Evolutionary conservation across 1,140 invertebrate species (phyloP).

Genomic region (Tetragonula clypearis): DNA sequence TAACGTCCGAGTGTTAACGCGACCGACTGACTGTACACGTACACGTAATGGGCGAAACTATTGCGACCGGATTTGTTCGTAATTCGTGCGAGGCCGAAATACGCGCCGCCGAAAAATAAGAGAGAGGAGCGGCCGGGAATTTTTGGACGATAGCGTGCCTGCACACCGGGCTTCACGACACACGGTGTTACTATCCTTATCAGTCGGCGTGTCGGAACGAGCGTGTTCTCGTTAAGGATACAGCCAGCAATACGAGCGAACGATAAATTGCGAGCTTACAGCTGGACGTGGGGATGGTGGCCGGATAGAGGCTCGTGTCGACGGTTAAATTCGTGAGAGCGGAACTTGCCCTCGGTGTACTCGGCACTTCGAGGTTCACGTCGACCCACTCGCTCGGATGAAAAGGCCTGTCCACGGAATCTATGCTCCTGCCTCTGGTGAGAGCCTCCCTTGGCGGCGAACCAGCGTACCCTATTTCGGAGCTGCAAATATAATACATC

Average conservation of each 20-base stretch:
- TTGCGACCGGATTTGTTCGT: too few relatives aligned
- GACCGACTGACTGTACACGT: too few relatives aligned
- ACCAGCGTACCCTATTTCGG: constrained; percentile 80
- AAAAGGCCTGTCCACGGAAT: constrained; percentile 80
- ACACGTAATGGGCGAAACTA: too few relatives aligned
- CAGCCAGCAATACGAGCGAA: constrained; percentile 36
- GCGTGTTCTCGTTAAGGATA: constrained; percentile 54
- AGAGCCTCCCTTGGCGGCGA: constrained; percentile 75
- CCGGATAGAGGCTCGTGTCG: constrained; percentile 64
- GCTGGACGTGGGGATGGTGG: constrained; percentile 62
- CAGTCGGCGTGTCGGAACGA: constrained; percentile 34
- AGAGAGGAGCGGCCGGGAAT: neutral
- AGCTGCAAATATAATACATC: constrained; percentile 66
- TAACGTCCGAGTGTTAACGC: too few relatives aligned
- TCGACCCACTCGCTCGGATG: constrained; percentile 83
- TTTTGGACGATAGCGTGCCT: neutral
- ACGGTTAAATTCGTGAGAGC: constrained; percentile 77
- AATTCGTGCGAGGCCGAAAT: too few relatives aligned
- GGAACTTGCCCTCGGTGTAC: constrained; percentile 76
- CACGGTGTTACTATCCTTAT: constrained; percentile 14
- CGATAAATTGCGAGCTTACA: constrained; percentile 68
- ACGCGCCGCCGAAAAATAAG: neutral
- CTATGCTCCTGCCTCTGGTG: constrained; percentile 77
- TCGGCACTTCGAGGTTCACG: constrained; percentile 82
- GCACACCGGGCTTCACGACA: neutral